Percentiles rank a stretch among this genome's conserved stretches.
These are phyloP conservation scores for Trachops cirrhosus DNA, from an alignment of 2,797 vertebrate genomes.

Conservation along the genomic window DNA sequence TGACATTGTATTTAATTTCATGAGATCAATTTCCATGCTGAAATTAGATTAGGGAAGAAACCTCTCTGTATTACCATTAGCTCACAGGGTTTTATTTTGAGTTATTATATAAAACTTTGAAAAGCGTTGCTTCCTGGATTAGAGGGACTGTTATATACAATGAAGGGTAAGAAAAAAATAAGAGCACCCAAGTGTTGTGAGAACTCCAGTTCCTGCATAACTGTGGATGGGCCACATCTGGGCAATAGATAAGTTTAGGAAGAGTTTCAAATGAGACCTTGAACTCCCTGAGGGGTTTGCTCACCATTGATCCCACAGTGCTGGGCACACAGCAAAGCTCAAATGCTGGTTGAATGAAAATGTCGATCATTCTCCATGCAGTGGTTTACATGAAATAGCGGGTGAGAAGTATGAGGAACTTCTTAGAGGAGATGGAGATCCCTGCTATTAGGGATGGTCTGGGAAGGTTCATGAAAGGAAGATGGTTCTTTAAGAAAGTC, in stretches of 20 bases:
- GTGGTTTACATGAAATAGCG: neutral
- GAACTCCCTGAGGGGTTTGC: neutral
- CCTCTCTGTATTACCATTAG: neutral
- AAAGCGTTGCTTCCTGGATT: neutral
- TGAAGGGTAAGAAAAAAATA: neutral
- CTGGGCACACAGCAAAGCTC: neutral
- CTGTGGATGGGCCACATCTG: neutral
- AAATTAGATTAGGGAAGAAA: slow-evolving; percentile 10
- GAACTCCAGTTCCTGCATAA: neutral
- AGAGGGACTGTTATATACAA: neutral
- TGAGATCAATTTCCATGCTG: neutral
- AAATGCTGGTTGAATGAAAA: neutral
- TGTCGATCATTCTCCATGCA: neutral
- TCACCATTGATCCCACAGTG: neutral
- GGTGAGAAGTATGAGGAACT: neutral
- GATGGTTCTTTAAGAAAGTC: neutral
- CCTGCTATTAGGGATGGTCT: neutral
- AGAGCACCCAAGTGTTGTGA: neutral
- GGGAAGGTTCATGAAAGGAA: neutral
- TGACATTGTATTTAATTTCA: neutral
- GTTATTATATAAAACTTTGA: neutral
- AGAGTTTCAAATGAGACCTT: neutral
- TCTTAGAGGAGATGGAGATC: neutral
- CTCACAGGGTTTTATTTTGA: neutral
- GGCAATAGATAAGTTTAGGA: neutral